Evolutionary conservation across 1,140 invertebrate genomes (phyloP), one percentile per base, ranked within the genome.

Genomic region (Lepidurus apus): DNA sequence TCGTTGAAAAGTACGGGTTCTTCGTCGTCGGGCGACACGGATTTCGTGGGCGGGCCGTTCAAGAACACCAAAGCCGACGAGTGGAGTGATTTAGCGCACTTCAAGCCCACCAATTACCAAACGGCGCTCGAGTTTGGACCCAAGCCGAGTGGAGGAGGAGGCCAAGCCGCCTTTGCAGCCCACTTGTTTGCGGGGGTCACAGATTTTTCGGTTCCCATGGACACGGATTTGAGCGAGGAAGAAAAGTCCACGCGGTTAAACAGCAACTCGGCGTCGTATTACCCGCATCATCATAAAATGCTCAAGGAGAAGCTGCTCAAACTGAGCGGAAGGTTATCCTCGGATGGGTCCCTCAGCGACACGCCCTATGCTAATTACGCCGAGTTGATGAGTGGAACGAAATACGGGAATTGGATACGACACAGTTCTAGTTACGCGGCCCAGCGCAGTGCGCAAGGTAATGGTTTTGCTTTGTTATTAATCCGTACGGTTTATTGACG

Each of bases 321-420:
- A 24, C 79, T 74, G 74, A 82, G 77, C 80, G 81, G 78, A 21
- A 80, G 79, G 21, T 44, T 76, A 34, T 77, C 80, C 77, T 80
- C 80, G 43, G 84, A 84, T 84, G 93, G 93, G 8, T 94, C 93
- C 73, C 86, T 95, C 3, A 94, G 93, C 45, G 93, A 95, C 82
- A 88, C 87, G 78, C 88, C 86, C 78, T 90, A 90, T 80, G 83
- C 84, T 7, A 82, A 82, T 7, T 83, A 83, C 79, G 53, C 53
- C 53, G 53, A 65, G n/a, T 5, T 65, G 13, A 65, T 65, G 53
- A 65, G 53, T 17, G 53, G 53, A 9, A 65, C 9, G 17, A 65
- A 65, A 21, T 65, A 65, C 53, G 53, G 53, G 53, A 65, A 65
- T 21, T 77, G 76, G 76, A 53, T 26, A n/a, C 42, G 76, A 13